Base-by-base conservation (phyloP, 2,113 vertebrate genomes). In the Chaetodon auriga region DNA sequence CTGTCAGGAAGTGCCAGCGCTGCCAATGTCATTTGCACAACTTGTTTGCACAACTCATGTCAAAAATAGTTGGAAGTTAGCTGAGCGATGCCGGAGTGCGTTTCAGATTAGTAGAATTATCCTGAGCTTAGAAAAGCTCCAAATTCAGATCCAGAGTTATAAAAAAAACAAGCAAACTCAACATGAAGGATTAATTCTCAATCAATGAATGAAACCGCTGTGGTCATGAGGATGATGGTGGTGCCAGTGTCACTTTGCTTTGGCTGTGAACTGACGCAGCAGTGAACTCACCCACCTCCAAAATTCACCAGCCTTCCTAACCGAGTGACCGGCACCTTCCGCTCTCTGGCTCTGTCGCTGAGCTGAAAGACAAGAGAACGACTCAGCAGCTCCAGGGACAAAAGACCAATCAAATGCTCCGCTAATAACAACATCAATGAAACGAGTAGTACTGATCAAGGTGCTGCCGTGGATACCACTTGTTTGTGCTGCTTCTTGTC, bases 261-360 rank as follows among this genome's bases (percentile, higher is more conserved):
- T 41, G 48, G 61, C 35, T 2, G 6, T 25, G 61, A 65, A 3
- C 15, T 51, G 16, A 66, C 57, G 14, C 54, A 70, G 0, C 18
- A 11, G 11, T 6, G 60, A 78, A 68, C 13, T 41, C 49, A 76
- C 81, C 88, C 81, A 97, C 97, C 97, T 95, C 97, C 97, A 0
- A 99, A 99, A 82, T 96, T 98, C 49, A 96, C 95, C 2, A 99
- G 95, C 30, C 97, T 92, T 75, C 97, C 97, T 0, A 98, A 94
- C 82, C 97, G 90, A 0, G 97, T 98, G 65, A 97, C 96, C 0
- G 97, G 97, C 83, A 98, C 97, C 90, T 96, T 98, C 85, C 96
- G 95, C 86, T 98, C 97, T 68, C 96, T 95, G 15, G 97, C 94
- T 43, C 92, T 93, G 72, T 99, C 97, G 8, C 97, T 97, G 68